phyloP scores from a whole-genome alignment of 2,888 invertebrate genomes.

The Bombylius major region DNA sequence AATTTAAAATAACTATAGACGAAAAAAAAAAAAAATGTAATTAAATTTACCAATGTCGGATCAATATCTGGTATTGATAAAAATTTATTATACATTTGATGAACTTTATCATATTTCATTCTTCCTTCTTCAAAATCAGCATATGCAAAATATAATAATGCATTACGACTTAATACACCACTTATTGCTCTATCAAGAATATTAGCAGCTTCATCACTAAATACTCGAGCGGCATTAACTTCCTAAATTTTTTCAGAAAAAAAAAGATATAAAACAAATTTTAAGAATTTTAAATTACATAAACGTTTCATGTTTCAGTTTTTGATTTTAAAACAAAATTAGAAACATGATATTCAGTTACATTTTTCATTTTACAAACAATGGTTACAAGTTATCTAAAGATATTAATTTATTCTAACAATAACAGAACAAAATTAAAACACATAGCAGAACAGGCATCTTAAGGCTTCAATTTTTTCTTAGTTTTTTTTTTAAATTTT shows the following conservation, averaged over 20 bases:
- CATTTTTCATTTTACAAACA: not conserved
- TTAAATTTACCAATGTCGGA: constrained; percentile 66
- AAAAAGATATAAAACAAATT: not conserved
- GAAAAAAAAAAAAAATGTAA: not conserved
- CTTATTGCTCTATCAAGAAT: constrained; percentile 91
- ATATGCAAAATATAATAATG: constrained; percentile 92
- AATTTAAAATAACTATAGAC: not conserved
- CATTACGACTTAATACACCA: constrained; percentile 78
- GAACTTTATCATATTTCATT: constrained; percentile 90
- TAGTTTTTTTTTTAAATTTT: not conserved
- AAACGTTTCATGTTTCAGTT: no score
- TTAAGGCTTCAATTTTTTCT: constrained; percentile 24
- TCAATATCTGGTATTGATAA: constrained; percentile 82
- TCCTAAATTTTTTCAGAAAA: constrained; percentile 47
- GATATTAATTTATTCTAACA: no score
- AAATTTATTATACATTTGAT: constrained; percentile 88
- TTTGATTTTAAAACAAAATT: no score
- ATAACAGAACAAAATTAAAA: constrained; percentile 20
- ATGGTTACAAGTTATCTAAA: no score
- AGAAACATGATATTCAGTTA: not conserved
- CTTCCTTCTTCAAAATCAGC: constrained; percentile 98
- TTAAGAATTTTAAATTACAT: no score
- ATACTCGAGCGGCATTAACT: constrained; percentile 80
- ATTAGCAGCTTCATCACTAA: constrained; percentile 88
- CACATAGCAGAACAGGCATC: constrained; percentile 24